phyloP scores from a whole-genome alignment of 2,888 invertebrate species.

The Nowickia ferox region DNA sequence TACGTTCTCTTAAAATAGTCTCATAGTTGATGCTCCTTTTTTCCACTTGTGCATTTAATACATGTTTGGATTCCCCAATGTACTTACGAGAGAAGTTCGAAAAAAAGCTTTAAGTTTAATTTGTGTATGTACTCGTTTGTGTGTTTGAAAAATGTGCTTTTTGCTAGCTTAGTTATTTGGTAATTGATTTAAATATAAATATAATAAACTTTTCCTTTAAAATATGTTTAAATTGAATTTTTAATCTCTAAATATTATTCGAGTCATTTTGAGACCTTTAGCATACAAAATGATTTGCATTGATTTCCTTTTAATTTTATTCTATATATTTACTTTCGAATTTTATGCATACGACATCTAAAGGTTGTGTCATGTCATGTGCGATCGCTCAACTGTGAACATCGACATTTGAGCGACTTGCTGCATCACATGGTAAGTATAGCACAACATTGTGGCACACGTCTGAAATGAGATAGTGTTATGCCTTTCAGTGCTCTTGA shows the following conservation, averaged over 20 bases:
- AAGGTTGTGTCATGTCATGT: slow-evolving; percentile 71
- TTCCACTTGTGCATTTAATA: neutral
- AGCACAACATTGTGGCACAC: slow-evolving; percentile 16
- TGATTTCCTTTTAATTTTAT: slow-evolving; percentile 9
- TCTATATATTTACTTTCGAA: slow-evolving; percentile 32
- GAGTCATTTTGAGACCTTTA: neutral
- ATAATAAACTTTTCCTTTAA: too few relatives aligned
- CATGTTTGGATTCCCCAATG: slow-evolving; percentile 2
- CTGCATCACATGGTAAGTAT: neutral
- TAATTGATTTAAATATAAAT: too few relatives aligned
- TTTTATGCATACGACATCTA: slow-evolving; percentile 52
- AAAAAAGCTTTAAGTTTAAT: neutral
- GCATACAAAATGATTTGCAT: neutral
- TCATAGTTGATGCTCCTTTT: slow-evolving; percentile 20
- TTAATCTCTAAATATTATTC: too few relatives aligned
- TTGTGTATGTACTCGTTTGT: too few relatives aligned
- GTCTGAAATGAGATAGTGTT: slow-evolving; percentile 55
- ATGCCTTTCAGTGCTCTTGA: neutral
- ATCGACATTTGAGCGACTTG: slow-evolving; percentile 69
- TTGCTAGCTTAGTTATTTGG: too few relatives aligned
- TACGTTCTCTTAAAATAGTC: slow-evolving; percentile 3
- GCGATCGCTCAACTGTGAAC: slow-evolving; percentile 73
- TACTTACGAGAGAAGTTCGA: neutral
- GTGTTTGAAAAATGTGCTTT: too few relatives aligned
- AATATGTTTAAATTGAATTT: too few relatives aligned